Conservation (phyloP, 2,888 invertebrate species). For the Dynastes grantii region DNA sequence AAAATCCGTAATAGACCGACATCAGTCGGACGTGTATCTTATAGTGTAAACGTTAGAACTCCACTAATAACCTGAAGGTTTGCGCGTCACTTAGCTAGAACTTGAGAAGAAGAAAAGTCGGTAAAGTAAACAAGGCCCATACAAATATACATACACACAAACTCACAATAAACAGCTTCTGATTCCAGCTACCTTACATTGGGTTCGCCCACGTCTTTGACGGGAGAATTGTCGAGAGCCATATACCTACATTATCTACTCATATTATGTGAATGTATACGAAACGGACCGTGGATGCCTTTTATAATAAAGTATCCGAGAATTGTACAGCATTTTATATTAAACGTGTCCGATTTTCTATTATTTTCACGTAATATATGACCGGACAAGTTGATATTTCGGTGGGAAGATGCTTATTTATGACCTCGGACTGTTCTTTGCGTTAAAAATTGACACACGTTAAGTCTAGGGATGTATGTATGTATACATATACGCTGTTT, state of each 20-base stretch:
- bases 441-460: conserved; percentile 50
- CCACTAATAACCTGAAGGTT: conserved; percentile 56
- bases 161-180: conserved; percentile 56
- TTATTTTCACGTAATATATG: conserved; percentile 50
- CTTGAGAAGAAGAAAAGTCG: conserved; percentile 56
- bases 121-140: conserved; percentile 51
- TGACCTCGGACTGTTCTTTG: conserved; percentile 45
- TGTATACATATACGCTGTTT: conserved; percentile 26
- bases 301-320: conserved; percentile 44
- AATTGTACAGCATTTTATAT: conserved; percentile 46
- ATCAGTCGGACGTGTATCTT: conserved; percentile 34
- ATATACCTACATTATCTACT: conserved; percentile 45
- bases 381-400: conserved; percentile 48
- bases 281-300: conserved; percentile 20
- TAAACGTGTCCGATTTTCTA: conserved; percentile 45
- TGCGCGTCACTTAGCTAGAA: conserved; percentile 57
- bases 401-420: conserved; percentile 54
- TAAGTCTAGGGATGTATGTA: conserved; percentile 46
- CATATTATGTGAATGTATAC: conserved; percentile 23
- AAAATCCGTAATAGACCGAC: conserved; percentile 46
- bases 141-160: conserved; percentile 46
- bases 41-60: conserved; percentile 45
- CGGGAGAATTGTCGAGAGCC: conserved; percentile 47
- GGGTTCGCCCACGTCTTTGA: conserved; percentile 47
- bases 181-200: conserved; percentile 50